phyloP scores from a whole-genome alignment of 2,797 vertebrate species.

The Xenopus petersii region DNA sequence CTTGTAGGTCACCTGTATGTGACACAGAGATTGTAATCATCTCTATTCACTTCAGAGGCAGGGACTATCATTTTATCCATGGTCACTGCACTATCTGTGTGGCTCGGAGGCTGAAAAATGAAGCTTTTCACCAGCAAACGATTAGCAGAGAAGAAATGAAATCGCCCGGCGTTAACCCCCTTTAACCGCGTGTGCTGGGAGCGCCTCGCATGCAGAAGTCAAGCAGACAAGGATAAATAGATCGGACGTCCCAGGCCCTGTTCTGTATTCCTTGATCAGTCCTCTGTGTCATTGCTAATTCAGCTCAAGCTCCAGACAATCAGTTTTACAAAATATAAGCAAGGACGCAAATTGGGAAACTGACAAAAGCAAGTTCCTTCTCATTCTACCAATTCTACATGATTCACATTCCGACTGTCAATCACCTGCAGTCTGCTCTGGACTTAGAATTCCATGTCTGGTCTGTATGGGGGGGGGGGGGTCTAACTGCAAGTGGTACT shows the following conservation, averaged over 20 bases:
- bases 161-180: neutral
- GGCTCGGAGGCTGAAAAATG: slow-evolving; percentile 1
- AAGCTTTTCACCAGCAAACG: neutral
- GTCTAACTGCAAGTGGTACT: too few relatives aligned
- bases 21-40: neutral
- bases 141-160: slow-evolving; percentile 1
- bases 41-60: neutral
- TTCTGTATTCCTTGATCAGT: slow-evolving; percentile 3
- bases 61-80: neutral
- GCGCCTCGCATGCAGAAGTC: neutral
- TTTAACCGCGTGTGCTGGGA: neutral
- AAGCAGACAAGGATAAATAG: slow-evolving; percentile 4
- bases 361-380: slow-evolving; percentile 11
- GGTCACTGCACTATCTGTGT: neutral
- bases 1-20: neutral
- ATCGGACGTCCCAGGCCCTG: slow-evolving; percentile 1
- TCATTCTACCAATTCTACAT: neutral
- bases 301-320: slow-evolving; percentile 13
- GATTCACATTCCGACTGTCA: neutral
- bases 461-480: too few relatives aligned
- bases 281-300: slow-evolving; percentile 14
- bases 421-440: neutral
- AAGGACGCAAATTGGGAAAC: neutral
- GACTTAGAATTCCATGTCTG: too few relatives aligned
- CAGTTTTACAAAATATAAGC: slow-evolving; percentile 19